Evolutionary conservation across 2,888 invertebrate genomes (phyloP), one percentile per base, ranked within the genome.

Genomic region (Heterodera filipjevi): DNA sequence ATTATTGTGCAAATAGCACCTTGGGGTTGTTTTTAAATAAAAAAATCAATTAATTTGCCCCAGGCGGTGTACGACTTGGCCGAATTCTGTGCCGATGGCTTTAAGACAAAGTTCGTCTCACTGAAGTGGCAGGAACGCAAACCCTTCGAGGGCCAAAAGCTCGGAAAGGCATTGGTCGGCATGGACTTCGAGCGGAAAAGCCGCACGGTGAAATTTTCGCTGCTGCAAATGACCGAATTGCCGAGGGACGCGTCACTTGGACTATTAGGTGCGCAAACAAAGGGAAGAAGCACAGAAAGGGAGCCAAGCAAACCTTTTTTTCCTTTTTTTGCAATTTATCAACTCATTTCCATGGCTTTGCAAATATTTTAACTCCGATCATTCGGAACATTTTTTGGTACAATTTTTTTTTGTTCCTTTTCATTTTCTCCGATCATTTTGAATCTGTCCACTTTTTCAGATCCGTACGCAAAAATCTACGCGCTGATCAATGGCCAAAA

Each of bases 141-240:
- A 19, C 83, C 83, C 75, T 81, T 82, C 73, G 39, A 68, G 44
- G 80, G 79, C 71, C 81, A 84, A 90, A 95, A 95, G 6, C 93
- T 96, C 86, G 97, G 97, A 66, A 97, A 98, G 90, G 92, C 98
- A 79, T 92, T 99, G 87, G 94, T 98, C 81, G 97, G 97, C 0
- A 92, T 99, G 82, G 97, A 97, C 91, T 97, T 97, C 94, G 97
- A 99, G 91, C 96, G 97, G 73, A 95, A 95, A 32, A 95, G 95
- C 76, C 95, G 95, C 89, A 93, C 96, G 78, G 92, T 99, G 86
- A 97, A 97, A 46, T 96, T 96, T 2, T 97, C 98, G 73, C 93
- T 99, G 78, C 92, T 99, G 35, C 99, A 99, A 91, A 98, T 98
- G 16, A 93, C 96, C 86, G 97, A 97, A 90, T 92, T 99, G 85